Base-by-base conservation (phyloP, 2,113 vertebrate species). In the Cricetomys ansorgei region DNA sequence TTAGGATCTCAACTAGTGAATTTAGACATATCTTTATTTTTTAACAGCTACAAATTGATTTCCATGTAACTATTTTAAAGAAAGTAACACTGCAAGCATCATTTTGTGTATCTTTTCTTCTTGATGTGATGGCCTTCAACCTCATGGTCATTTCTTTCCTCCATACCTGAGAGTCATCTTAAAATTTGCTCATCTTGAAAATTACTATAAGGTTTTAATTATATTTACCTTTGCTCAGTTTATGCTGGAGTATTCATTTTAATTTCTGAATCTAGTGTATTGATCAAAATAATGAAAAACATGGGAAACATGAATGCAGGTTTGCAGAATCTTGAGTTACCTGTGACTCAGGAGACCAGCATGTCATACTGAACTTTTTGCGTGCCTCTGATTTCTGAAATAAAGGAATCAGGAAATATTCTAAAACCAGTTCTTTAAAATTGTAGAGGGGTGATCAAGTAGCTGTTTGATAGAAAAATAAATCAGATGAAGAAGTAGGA, bases 161-260 rank as follows among this genome's bases (percentile, higher is more conserved):
- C 29, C 19, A 86, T 25, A 86, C 45, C 11, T 25, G 11, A 69
- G 19, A 45, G 48, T 87, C 7, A 16, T 65, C 23, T 75, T 76
- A 79, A 91, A 75, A 23, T 88, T 97, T 65, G 3, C 40, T 88
- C 37, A 34, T 21, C 8, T 85, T 92, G 64, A 48, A 77, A 92
- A 88, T 89, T 7, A 75, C 84, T 73, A 53, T 83, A 86, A 79
- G 23, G 50, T n/a, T 92, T 79, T 94, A 89, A 91, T 59, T 89
- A 57, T 10, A 65, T 76, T 53, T 23, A 17, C 31, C 70, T 59
- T 88, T 65, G 73, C 19, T 90, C 43, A 65, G 3, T 79, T 95
- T 88, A 50, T 5, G 67, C 5, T 92, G 37, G 12, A 80, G 7
- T 25, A 53, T 96, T 37, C 40, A 72, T 87, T 19, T 93, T 64